Conservation (phyloP, 2,113 vertebrate species). For the Pristiophorus japonicus region DNA sequence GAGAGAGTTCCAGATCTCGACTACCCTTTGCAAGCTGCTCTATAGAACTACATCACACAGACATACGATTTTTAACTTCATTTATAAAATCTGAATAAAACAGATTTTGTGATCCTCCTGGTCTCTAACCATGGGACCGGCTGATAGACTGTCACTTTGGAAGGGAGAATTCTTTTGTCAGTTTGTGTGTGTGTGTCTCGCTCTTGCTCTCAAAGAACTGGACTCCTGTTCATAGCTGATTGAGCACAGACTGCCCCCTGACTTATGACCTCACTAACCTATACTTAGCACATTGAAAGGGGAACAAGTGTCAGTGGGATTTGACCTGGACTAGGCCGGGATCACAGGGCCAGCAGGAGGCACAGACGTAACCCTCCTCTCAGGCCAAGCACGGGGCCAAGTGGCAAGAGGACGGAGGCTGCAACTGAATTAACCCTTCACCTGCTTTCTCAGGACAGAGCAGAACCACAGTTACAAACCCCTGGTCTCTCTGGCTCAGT, state of each 20-base stretch:
- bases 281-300: conserved; percentile 74
- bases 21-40: neutral
- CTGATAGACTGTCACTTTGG: neutral
- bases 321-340: conserved; percentile 53
- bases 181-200: neutral
- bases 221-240: conserved; percentile 66
- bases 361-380: conserved; percentile 39
- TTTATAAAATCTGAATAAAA: neutral
- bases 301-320: conserved; percentile 56
- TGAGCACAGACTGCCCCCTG: conserved; percentile 66
- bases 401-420: conserved; percentile 71
- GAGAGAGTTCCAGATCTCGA: too few relatives aligned
- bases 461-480: neutral
- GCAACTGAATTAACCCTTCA: conserved; percentile 60
- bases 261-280: conserved; percentile 79
- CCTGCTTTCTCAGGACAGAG: conserved; percentile 41
- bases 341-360: conserved; percentile 43
- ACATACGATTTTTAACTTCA: neutral
- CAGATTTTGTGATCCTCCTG: neutral
- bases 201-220: conserved; percentile 49
- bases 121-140: neutral
- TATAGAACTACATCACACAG: neutral
- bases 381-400: conserved; percentile 42
- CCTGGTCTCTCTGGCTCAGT: neutral
- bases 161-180: conserved; percentile 25